Percentiles rank a stretch among this genome's conserved stretches.
Conservation (phyloP, 2,113 vertebrate genomes). For the Microtus montanus region DNA sequence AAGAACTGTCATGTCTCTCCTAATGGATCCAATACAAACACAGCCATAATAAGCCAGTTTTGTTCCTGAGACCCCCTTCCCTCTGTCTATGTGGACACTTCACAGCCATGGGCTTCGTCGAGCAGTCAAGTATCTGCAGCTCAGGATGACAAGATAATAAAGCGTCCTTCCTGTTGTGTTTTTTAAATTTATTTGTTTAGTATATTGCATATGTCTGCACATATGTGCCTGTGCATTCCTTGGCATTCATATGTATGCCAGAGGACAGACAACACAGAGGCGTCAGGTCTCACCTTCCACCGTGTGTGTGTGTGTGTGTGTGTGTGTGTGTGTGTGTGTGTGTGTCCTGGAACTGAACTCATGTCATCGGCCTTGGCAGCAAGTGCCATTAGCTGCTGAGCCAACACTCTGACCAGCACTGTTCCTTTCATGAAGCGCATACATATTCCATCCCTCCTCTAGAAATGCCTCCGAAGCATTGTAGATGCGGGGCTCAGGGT, state of each 20-base stretch:
- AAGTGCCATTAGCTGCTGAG: not conserved
- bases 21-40: not conserved
- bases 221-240: accelerated
- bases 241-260: too few species aligned
- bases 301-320: too few species aligned
- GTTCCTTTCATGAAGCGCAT: not conserved
- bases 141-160: not conserved
- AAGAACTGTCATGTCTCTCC: not conserved
- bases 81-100: not conserved
- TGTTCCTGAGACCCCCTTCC: not conserved
- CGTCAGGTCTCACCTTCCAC: not conserved
- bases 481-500: not conserved
- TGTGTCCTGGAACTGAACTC: not conserved
- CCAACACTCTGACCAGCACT: not conserved
- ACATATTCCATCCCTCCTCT: too few species aligned
- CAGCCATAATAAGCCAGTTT: not conserved
- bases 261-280: too few species aligned
- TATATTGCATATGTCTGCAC: not conserved
- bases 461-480: not conserved
- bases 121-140: not conserved
- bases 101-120: not conserved
- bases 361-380: too few species aligned
- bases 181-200: not conserved
- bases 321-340: too few species aligned
- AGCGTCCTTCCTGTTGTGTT: accelerated